These are phyloP conservation scores for Crotalus viridis DNA, from an alignment of 2,113 vertebrate genomes.

Conservation along the genomic window DNA sequence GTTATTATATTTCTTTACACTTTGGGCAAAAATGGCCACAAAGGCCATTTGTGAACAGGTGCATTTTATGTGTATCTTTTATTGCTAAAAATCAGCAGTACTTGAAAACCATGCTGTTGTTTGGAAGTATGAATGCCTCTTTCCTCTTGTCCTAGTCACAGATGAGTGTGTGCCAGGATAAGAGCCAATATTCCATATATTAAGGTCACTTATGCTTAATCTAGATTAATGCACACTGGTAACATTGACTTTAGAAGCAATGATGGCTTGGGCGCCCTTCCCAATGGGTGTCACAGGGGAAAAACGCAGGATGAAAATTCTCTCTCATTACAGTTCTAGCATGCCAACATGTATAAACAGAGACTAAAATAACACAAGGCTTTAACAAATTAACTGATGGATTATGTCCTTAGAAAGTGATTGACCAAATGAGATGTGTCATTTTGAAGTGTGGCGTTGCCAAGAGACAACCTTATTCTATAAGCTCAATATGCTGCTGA, in stretches of 20 bases:
- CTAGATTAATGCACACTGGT: slow-evolving; percentile 23
- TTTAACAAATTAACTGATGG: not conserved
- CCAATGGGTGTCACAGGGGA: slow-evolving; percentile 8
- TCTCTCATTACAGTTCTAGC: slow-evolving; percentile 14
- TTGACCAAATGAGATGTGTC: not conserved
- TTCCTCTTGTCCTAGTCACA: not conserved
- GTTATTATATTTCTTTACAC: not conserved
- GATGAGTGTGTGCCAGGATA: not conserved
- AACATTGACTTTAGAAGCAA: slow-evolving; percentile 16
- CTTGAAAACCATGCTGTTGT: not conserved
- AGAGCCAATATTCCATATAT: slow-evolving; percentile 10
- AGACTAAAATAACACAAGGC: slow-evolving; percentile 21
- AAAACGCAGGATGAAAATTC: slow-evolving; percentile 6
- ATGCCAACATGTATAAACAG: slow-evolving; percentile 30
- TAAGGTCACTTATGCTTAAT: slow-evolving; percentile 15
- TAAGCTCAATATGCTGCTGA: not conserved
- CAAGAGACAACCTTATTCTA: not conserved
- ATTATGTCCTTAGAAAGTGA: not conserved
- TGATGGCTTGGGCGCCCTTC: slow-evolving; percentile 18
- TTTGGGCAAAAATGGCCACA: not conserved
- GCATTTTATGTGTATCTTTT: not conserved
- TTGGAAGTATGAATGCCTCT: not conserved
- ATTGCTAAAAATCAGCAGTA: not conserved
- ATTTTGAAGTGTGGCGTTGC: not conserved
- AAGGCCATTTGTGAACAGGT: not conserved